Evolutionary conservation across 1,140 invertebrate species (phyloP).

Genomic region (Sesamia nonagrioides): DNA sequence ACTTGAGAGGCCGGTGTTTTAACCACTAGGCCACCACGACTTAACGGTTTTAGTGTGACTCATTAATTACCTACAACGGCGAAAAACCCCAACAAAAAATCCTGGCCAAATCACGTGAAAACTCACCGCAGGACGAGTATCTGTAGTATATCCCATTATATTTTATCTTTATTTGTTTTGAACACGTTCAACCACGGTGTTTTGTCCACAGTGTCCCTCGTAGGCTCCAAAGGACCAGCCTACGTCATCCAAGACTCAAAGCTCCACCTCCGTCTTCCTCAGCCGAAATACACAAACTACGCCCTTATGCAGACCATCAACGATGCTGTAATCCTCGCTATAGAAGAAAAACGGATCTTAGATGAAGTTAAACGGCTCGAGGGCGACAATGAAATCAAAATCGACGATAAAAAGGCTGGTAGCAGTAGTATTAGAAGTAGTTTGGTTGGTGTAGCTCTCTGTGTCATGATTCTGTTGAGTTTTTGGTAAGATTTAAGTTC

Average conservation of each 20-base stretch:
- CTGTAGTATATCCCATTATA: too few relatives aligned
- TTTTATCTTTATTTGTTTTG: too few relatives aligned
- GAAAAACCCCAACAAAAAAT: too few relatives aligned
- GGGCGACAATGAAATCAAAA: constrained; percentile 74
- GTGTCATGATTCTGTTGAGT: not conserved
- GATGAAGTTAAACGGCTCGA: constrained; percentile 76
- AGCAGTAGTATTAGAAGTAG: constrained; percentile 8
- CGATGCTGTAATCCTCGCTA: constrained; percentile 86
- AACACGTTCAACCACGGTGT: too few relatives aligned
- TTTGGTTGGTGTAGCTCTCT: constrained; percentile 29
- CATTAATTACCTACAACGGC: too few relatives aligned
- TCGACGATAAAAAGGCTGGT: constrained; percentile 40
- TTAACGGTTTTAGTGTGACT: too few relatives aligned
- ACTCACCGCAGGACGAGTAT: too few relatives aligned
- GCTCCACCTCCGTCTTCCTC: constrained; percentile 77
- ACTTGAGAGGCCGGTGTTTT: too few relatives aligned
- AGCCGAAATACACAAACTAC: constrained; percentile 85
- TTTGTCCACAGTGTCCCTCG: constrained; percentile 64
- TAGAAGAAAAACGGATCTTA: constrained; percentile 88
- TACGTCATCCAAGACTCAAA: constrained; percentile 73
- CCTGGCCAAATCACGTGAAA: too few relatives aligned
- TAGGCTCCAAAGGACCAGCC: constrained; percentile 63
- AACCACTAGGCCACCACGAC: too few relatives aligned
- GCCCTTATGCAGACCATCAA: constrained; percentile 90
- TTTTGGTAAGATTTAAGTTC: constrained; percentile 12